phyloP scores from a whole-genome alignment of 1,140 invertebrate species.

The Lysiphlebus fabarum region DNA sequence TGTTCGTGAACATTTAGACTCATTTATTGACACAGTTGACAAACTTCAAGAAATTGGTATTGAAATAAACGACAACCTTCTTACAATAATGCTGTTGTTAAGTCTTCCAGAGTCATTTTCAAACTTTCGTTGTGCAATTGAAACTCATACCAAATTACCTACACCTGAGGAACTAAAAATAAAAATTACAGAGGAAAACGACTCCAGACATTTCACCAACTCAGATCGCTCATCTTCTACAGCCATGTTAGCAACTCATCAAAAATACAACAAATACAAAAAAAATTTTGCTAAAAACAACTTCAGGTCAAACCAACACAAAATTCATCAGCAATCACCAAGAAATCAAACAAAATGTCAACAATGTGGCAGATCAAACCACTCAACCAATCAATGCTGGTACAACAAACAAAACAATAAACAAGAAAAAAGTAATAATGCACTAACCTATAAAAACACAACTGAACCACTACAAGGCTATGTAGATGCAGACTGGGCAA shows the following conservation, averaged over 20 bases:
- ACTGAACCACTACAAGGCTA: conserved; percentile 18
- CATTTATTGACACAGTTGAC: conserved; percentile 12
- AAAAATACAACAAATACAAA: too few relatives aligned
- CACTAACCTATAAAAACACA: too few relatives aligned
- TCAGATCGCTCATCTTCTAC: too few relatives aligned
- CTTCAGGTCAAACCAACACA: too few relatives aligned
- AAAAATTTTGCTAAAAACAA: not conserved
- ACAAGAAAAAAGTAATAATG: not conserved
- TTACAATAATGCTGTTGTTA: conserved; percentile 7
- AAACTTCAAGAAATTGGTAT: conserved; percentile 12
- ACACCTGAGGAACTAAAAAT: not conserved
- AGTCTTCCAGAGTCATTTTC: conserved; percentile 7
- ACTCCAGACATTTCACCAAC: not conserved
- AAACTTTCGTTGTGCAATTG: conserved; percentile 16
- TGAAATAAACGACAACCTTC: conserved; percentile 1
- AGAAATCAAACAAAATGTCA: too few relatives aligned
- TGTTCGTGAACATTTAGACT: not conserved
- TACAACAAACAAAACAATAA: not conserved
- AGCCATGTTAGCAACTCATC: too few relatives aligned
- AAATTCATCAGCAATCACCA: too few relatives aligned
- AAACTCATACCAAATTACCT: conserved; percentile 7
- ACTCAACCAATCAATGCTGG: too few relatives aligned
- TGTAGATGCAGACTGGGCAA: conserved; percentile 33
- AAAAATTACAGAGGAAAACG: conserved; percentile 9
- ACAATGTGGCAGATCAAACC: too few relatives aligned